phyloP scores from a whole-genome alignment of 2,888 invertebrate genomes.

The Ophion obscuratus region DNA sequence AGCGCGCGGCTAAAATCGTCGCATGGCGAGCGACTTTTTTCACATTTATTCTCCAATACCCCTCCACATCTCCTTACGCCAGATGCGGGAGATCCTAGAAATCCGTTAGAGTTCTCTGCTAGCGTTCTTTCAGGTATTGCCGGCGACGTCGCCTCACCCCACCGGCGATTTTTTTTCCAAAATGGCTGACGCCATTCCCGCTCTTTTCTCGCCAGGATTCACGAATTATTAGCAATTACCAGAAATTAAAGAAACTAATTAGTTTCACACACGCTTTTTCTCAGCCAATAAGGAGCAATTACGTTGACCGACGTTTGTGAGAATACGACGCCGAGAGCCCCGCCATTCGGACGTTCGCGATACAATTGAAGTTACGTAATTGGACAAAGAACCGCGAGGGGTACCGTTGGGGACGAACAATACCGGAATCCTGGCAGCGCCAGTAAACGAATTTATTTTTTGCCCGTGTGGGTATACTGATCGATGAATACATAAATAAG shows the following conservation, averaged over 20 bases:
- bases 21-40: constrained; percentile 7
- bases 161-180: constrained; percentile 57
- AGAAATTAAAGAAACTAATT: background rate
- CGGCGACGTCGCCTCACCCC: constrained; percentile 16
- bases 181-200: constrained; percentile 50
- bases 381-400: constrained; percentile 1
- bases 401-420: background rate
- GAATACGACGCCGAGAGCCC: background rate
- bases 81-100: constrained; percentile 66
- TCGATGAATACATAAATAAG: constrained; percentile 7
- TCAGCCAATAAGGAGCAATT: background rate
- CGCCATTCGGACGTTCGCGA: no score
- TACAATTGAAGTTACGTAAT: background rate
- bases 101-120: constrained; percentile 46
- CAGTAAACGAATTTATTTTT: constrained; percentile 8
- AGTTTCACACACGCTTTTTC: background rate
- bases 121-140: constrained; percentile 56
- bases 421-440: constrained; percentile 35
- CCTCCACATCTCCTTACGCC: constrained; percentile 25
- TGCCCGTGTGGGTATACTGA: background rate
- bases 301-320: no score
- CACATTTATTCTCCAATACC: constrained; percentile 35
- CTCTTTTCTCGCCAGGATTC: background rate
- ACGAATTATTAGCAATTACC: background rate
- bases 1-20: constrained; percentile 39